phyloP scores from a whole-genome alignment of 1,140 invertebrate species.

The Acromyrmex heyeri region DNA sequence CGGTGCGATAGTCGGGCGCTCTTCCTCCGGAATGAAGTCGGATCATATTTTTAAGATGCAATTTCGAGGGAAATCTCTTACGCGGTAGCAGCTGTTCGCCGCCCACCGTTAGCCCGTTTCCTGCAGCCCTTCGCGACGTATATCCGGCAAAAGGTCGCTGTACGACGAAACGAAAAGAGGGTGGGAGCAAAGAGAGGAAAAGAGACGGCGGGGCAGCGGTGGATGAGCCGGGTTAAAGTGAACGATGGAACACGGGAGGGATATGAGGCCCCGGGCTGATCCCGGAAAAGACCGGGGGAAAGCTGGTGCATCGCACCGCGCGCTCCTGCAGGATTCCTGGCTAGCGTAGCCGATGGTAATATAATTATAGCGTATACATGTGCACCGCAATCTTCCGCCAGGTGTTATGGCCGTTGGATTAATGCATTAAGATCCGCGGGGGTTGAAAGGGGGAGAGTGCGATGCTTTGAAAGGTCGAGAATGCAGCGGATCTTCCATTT shows the following conservation, averaged over 20 bases:
- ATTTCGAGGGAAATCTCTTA: conserved; percentile 83
- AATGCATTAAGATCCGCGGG: conserved; percentile 18
- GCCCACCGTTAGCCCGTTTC: conserved; percentile 66
- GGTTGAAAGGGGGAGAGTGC: background rate
- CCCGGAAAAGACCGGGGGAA: conserved; percentile 35
- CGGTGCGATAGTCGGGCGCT: conserved; percentile 52
- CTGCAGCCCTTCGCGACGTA: conserved; percentile 63
- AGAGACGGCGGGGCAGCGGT: background rate
- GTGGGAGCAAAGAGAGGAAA: background rate
- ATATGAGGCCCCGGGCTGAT: background rate
- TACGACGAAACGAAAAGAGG: conserved; percentile 56
- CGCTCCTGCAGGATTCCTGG: conserved; percentile 36
- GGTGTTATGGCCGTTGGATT: conserved; percentile 41
- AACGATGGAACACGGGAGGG: conserved; percentile 51
- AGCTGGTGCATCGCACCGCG: conserved; percentile 38
- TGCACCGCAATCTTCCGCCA: conserved; percentile 33
- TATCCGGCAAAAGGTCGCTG: conserved; percentile 63
- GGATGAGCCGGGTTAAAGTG: conserved; percentile 59
- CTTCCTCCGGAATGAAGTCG: conserved; percentile 76
- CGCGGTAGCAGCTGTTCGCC: conserved; percentile 76
- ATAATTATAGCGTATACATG: conserved; percentile 38
- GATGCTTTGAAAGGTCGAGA: background rate
- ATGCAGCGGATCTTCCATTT: background rate
- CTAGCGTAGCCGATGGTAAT: conserved; percentile 47
- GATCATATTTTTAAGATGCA: conserved; percentile 85